Percentiles rank a stretch among this genome's conserved stretches.
phyloP scores from a whole-genome alignment of 2,797 vertebrate species.

The Antrozous pallidus region DNA sequence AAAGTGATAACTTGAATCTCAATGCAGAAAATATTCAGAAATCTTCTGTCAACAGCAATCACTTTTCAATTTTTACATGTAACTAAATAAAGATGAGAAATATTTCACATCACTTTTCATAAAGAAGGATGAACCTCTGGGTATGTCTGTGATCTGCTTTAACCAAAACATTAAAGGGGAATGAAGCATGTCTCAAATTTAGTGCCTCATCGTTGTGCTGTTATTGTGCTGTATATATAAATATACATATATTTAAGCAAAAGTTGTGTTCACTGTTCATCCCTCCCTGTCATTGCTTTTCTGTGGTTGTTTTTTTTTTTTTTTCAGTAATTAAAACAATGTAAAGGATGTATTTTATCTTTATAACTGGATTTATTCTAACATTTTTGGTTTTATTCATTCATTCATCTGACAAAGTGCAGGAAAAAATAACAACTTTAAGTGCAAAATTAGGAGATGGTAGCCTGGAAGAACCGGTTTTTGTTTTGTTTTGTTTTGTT shows the following conservation, averaged over 20 bases:
- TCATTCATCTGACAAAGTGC: neutral
- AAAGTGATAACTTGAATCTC: neutral
- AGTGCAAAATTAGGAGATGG: neutral
- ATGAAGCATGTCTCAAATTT: slow-evolving; percentile 20
- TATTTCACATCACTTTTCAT: neutral
- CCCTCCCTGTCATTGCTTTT: neutral
- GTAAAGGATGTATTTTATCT: neutral
- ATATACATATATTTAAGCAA: too few species aligned
- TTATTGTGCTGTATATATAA: too few species aligned
- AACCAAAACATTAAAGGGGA: neutral
- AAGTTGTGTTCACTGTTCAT: neutral
- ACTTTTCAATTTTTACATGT: neutral
- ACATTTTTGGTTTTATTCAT: neutral
- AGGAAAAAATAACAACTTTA: neutral
- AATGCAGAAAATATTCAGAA: neutral
- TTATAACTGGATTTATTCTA: neutral
- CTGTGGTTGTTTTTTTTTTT: neutral
- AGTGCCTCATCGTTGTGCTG: neutral
- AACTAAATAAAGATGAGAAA: neutral
- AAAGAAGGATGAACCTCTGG: neutral
- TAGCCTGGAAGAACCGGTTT: neutral
- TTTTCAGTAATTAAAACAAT: neutral
- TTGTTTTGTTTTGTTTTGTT: too few species aligned
- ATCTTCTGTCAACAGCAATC: neutral
- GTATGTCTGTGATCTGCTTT: neutral